A percentile compares a stretch with the other conserved stretches of the same genome.
These are phyloP conservation scores for Sebastes glaucus DNA, from an alignment of 2,797 vertebrate species.

Conservation along the genomic window DNA sequence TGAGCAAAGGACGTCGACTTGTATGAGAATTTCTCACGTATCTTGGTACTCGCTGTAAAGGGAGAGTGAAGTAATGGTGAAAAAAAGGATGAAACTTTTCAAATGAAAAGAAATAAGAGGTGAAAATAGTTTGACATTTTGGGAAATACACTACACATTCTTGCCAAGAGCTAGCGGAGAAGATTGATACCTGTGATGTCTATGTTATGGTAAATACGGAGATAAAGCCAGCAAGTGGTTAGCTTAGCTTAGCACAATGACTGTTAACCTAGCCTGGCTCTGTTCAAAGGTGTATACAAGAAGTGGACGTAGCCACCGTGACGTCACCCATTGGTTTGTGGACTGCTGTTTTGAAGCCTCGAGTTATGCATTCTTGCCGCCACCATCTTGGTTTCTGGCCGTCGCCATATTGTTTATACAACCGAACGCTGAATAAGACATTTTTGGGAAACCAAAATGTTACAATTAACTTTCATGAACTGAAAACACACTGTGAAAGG, in stretches of 20 bases:
- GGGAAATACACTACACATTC: not conserved
- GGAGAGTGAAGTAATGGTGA: not conserved
- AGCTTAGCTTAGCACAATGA: not conserved
- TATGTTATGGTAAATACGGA: not conserved
- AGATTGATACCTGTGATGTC: not conserved
- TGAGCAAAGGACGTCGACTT: constrained; percentile 9
- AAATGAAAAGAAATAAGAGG: not conserved
- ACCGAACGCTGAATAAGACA: too few species aligned
- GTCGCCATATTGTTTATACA: too few species aligned
- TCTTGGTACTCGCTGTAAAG: not conserved
- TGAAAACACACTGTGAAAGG: too few species aligned
- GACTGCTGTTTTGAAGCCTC: too few species aligned
- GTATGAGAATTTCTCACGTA: not conserved
- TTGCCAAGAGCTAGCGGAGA: not conserved
- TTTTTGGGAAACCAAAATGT: too few species aligned
- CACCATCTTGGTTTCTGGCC: too few species aligned
- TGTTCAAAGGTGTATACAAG: too few species aligned
- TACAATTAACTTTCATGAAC: too few species aligned
- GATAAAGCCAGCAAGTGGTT: not conserved
- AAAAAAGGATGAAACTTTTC: not conserved
- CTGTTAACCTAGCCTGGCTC: too few species aligned
- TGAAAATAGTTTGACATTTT: not conserved
- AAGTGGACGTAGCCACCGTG: too few species aligned
- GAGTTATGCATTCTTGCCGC: too few species aligned
- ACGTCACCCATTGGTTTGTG: too few species aligned